Evolutionary conservation across 2,888 invertebrate genomes (phyloP), one percentile per base, ranked within the genome.

Genomic region (Heterodera filipjevi): DNA sequence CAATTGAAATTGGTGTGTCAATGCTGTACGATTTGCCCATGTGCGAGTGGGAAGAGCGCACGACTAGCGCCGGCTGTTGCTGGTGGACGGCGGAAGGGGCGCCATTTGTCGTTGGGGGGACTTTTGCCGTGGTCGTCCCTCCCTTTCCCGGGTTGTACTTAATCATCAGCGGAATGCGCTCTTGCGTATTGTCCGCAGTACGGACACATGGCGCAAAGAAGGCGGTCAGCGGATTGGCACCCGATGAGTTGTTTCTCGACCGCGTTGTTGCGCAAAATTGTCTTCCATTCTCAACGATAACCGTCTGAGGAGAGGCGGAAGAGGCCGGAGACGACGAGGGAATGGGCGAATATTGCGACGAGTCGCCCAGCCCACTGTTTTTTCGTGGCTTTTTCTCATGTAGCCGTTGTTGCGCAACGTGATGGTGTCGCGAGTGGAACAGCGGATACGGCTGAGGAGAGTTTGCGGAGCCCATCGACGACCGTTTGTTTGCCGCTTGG

Each of bases 21-120:
- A 88, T 77, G 33, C 85, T 85, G 83, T 87, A 89, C 74, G 87
- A 87, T 81, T 88, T 88, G 81, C 85, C 85, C 79, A 88, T 86
- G 64, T 71, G 49, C 30, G 32, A 30, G 10, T 44, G 32, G 27
- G 59, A 3, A n/a, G 39, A 32, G 22, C 68, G 68, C 32, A 14
- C 68, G 19, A 68, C 19, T 16, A 68, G 68, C n/a, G 59, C 19
- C 8, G 59, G 27, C 27, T 59, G 59, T 19, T 66, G 77, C 49
- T 71, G 64, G 1, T 32, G 49, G 39, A 68, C 80, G n/a, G 30
- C 66, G 32, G 33, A 64, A 27, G 64, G 6, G 22, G 12, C 64
- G 8, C 16, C 16, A 14, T 39, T 39, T 39, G 39, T 12, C 39
- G 39, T 6, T 27, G 59, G 5, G 59, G n/a, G 59, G 3, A n/a